Conservation (phyloP, 1,140 invertebrate genomes). For the Prorops nasuta region DNA sequence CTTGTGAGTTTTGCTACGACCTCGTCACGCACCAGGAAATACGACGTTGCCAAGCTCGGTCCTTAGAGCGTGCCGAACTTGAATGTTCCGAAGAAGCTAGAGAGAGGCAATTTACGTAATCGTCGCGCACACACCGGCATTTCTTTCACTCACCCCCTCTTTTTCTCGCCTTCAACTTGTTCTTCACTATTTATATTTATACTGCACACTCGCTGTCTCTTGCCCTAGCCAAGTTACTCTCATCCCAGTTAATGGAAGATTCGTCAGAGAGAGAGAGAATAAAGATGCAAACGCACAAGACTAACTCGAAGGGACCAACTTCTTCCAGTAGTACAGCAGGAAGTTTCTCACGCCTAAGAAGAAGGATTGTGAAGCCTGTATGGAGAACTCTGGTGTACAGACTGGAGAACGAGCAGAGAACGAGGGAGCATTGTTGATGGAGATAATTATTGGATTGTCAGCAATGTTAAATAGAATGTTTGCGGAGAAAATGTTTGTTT, state of each 20-base stretch:
- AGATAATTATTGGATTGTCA: conserved; percentile 3
- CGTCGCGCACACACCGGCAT: background rate
- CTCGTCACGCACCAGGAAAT: conserved; percentile 17
- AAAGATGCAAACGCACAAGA: background rate
- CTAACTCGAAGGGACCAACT: no score
- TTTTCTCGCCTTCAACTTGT: background rate
- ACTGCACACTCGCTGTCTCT: background rate
- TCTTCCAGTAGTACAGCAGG: no score
- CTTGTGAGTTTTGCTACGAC: background rate
- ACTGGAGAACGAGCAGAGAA: background rate
- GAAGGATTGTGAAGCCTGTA: no score
- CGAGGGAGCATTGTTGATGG: conserved; percentile 11
- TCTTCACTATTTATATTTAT: conserved; percentile 7
- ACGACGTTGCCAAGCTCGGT: conserved; percentile 6
- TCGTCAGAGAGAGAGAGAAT: conserved; percentile 9
- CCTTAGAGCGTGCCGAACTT: conserved; percentile 5
- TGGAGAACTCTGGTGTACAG: no score
- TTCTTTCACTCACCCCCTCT: conserved; percentile 1
- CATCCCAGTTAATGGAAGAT: conserved; percentile 6
- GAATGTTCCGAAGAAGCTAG: conserved; percentile 10
- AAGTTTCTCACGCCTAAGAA: no score
- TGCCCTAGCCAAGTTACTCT: conserved; percentile 6
- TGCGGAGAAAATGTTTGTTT: no score
- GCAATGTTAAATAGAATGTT: no score
- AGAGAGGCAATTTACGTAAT: conserved; percentile 36